These are phyloP conservation scores for Laterallus jamaicensis DNA, from an alignment of 2,113 vertebrate genomes.

Conservation along the genomic window DNA sequence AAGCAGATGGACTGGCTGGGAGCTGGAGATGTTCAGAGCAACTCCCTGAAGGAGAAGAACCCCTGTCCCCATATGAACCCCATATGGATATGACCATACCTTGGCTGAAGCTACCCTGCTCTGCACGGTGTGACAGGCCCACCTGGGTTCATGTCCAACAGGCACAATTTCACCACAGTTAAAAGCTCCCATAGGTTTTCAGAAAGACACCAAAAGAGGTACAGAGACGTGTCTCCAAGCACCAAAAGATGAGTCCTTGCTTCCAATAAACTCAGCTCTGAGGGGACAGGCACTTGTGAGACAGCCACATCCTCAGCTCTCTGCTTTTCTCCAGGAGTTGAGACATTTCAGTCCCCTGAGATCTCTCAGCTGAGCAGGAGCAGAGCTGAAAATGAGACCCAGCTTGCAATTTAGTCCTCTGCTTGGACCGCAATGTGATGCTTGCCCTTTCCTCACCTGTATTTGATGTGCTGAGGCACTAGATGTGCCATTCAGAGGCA, in stretches of 20 bases:
- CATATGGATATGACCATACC: not conserved
- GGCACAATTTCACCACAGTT: not conserved
- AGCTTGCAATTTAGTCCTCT: not conserved
- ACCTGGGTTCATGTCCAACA: not conserved
- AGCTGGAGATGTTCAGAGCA: not conserved
- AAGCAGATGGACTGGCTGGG: not conserved
- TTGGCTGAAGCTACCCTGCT: not conserved
- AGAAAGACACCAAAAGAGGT: not conserved
- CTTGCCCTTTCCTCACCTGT: not conserved
- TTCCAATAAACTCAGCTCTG: not conserved
- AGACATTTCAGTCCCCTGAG: not conserved
- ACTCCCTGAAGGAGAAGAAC: not conserved
- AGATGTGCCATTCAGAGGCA: not conserved
- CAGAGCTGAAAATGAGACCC: not conserved
- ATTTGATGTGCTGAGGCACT: not conserved
- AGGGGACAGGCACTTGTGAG: too few species aligned
- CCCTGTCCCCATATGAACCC: too few species aligned
- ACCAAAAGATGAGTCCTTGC: not conserved
- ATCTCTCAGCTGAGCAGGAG: not conserved
- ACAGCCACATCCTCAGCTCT: not conserved
- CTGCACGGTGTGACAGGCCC: too few species aligned
- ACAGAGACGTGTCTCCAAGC: not conserved
- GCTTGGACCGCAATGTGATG: not conserved
- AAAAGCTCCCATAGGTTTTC: not conserved
- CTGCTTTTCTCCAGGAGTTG: not conserved